Percentiles rank a stretch among this genome's conserved stretches.
Conservation (phyloP, 2,888 invertebrate genomes). For the Tipula helvola region DNA sequence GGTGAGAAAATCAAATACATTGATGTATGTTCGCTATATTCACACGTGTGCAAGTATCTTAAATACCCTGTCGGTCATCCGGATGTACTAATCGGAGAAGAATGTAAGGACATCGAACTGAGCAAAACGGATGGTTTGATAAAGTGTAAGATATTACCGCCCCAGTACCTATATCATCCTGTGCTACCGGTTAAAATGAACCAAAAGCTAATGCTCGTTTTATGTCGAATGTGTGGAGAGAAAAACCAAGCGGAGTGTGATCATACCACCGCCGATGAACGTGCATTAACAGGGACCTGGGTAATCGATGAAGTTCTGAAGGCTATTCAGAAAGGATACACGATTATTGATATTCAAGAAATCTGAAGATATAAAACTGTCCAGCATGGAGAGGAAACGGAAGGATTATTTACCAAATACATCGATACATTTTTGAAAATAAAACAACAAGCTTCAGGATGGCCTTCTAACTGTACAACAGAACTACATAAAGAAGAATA, state of each 20-base stretch:
- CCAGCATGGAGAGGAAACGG: no score
- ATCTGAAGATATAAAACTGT: no score
- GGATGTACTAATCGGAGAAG: background rate
- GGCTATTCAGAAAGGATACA: no score
- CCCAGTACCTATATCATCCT: no score
- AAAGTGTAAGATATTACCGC: no score
- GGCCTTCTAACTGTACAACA: background rate
- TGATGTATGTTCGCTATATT: conserved; percentile 23
- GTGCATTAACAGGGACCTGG: background rate
- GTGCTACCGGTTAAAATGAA: conserved; percentile 20
- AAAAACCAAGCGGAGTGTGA: background rate
- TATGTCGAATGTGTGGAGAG: conserved; percentile 20
- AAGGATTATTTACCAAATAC: no score
- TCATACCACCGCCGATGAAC: background rate
- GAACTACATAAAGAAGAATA: background rate
- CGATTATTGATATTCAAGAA: no score
- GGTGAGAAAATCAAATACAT: conserved; percentile 21
- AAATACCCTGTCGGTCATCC: background rate
- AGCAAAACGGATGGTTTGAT: background rate
- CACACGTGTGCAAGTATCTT: conserved; percentile 10
- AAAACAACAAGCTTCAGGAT: no score
- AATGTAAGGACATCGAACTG: background rate
- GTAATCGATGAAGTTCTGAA: no score
- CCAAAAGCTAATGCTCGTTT: conserved; percentile 21
- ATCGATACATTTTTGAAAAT: no score